Conservation (phyloP, 2,888 invertebrate genomes). For the Machimus rusticus region DNA sequence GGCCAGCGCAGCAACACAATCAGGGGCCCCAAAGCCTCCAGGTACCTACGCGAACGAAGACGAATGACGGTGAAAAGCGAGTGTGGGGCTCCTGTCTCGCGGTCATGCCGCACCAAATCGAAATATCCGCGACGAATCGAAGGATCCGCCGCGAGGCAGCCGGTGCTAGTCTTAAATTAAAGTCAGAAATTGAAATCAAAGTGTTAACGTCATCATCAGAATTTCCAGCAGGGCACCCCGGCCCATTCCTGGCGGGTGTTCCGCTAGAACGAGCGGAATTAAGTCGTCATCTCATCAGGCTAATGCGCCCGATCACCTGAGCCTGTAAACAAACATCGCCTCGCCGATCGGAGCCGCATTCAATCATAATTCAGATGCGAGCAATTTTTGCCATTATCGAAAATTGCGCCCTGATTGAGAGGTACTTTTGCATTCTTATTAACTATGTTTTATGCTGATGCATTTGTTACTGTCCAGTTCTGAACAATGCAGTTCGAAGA, state of each 20-base stretch:
- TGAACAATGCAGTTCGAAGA: not conserved
- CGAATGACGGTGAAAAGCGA: not conserved
- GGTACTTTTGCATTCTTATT: not conserved
- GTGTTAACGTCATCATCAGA: conserved; percentile 46
- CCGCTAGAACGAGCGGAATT: conserved; percentile 12
- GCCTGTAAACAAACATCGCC: not conserved
- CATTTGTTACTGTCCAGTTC: not conserved
- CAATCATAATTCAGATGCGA: not conserved
- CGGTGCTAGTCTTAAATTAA: conserved; percentile 40
- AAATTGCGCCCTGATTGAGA: conserved; percentile 15
- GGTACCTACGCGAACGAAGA: not conserved
- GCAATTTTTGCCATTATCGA: conserved; percentile 14
- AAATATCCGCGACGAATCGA: conserved; percentile 47
- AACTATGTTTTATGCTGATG: not conserved
- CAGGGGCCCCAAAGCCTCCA: not conserved
- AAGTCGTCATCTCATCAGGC: conserved; percentile 30
- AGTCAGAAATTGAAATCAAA: conserved; percentile 46
- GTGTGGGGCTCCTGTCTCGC: not conserved
- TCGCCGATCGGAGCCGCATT: not conserved
- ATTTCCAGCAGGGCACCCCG: conserved; percentile 13
- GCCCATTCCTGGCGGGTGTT: conserved; percentile 40
- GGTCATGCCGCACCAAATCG: conserved; percentile 27
- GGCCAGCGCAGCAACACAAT: not conserved
- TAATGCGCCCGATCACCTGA: conserved; percentile 19
- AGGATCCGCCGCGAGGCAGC: conserved; percentile 37